Evolutionary conservation across 2,888 invertebrate species (phyloP), one percentile per base, ranked within the genome.

Genomic region (Dascillus cervinus): DNA sequence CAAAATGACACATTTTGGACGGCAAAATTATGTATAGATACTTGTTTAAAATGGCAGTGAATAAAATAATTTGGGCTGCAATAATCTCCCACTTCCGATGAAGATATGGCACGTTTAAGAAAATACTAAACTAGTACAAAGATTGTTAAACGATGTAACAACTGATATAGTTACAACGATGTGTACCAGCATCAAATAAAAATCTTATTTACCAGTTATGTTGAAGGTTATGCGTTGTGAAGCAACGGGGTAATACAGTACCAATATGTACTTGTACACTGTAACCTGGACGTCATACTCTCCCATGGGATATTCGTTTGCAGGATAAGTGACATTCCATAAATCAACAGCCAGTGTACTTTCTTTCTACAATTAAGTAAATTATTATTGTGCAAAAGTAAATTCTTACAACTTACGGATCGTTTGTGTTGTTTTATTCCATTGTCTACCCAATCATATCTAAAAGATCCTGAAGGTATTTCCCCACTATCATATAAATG

Each of bases 311-410:
- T 26, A 13, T 9, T 55, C 51, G 10, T 30, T 42, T 22, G 56
- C 56, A 9, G 72, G 64, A 58, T 79, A 85, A 27, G 69, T 67
- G 20, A 82, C 66, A 22, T 66, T 72, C 78, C 80, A 86, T 38
- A 68, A 70, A 32, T 75, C 72, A 10, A 68, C 65, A 26, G 76
- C 70, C 38, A 70, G 64, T 4, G 60, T 52, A 36, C 67, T 61
- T 32, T 62, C 54, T 44, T 64, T 55, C 74, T 74, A 52, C 22
- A 49, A 48, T 26, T 26, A 50, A 47, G 13, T 26, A 32, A 34
- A 29, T 31, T 21, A 10, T 2, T 13, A 11, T 34, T 11, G 13
- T 23, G 26, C 26, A 33, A n/a, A 31, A 37, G 9, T 34, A 17
- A 17, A 31, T 39, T 29, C 15, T 13, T n/a, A n/a, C n/a, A n/a